Percentiles rank a stretch among this genome's conserved stretches.
These are phyloP conservation scores for Venustoraphidia nigricollis DNA, from an alignment of 2,888 invertebrate genomes.

Conservation along the genomic window DNA sequence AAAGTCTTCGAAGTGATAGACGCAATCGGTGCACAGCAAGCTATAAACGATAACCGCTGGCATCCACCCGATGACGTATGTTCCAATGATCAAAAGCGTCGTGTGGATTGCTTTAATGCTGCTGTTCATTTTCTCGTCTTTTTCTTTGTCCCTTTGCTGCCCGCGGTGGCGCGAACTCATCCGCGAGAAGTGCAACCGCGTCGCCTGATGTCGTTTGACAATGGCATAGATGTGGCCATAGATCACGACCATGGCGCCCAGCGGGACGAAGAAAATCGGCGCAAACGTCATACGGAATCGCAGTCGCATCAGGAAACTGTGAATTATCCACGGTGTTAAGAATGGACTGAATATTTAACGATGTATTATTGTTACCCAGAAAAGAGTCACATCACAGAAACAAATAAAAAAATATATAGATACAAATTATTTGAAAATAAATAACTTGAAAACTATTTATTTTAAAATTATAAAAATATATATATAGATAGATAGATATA, in stretches of 20 bases:
- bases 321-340: conserved; percentile 4
- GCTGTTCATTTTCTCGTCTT: conserved; percentile 24
- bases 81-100: conserved; percentile 43
- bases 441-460: no score
- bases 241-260: conserved; percentile 39
- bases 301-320: conserved; percentile 26
- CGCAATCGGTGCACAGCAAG: conserved; percentile 30
- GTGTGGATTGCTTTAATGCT: conserved; percentile 42
- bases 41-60: conserved; percentile 40
- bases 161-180: conserved; percentile 5
- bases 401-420: no score
- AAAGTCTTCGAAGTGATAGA: neutral
- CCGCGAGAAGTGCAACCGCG: conserved; percentile 28
- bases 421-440: no score
- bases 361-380: no score
- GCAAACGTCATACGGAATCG: conserved; percentile 34
- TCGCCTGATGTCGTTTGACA: conserved; percentile 35
- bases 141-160: neutral
- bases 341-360: neutral
- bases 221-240: conserved; percentile 43
- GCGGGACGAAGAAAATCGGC: conserved; percentile 37
- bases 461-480: no score
- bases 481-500: no score
- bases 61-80: conserved; percentile 42
- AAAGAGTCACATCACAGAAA: no score